Conservation (phyloP, 2,797 vertebrate species). For the Okamejei kenojei region DNA sequence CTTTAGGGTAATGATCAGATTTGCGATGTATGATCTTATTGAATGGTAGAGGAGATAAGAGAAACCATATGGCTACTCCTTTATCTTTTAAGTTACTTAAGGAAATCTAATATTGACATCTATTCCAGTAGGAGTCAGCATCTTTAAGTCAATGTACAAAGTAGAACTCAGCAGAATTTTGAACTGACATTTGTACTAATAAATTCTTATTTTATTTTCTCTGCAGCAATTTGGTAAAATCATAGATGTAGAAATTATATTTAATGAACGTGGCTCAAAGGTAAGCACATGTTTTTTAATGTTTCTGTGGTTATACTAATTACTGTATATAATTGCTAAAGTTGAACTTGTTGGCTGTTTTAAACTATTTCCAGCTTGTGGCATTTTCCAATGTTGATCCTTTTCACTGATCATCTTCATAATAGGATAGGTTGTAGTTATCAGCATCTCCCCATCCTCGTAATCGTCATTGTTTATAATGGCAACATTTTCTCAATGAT, state of each 20-base stretch:
- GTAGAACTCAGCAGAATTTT: conserved; percentile 18
- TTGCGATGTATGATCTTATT: too few relatives aligned
- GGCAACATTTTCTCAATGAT: not conserved
- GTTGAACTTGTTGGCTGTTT: not conserved
- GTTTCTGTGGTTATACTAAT: not conserved
- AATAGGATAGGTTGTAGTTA: not conserved
- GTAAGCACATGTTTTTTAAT: conserved; percentile 47
- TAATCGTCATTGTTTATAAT: not conserved
- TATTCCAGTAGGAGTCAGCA: not conserved
- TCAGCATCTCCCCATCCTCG: not conserved
- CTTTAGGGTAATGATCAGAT: too few relatives aligned
- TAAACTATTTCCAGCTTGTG: conserved; percentile 23
- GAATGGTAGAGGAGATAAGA: too few relatives aligned
- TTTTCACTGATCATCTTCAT: not conserved
- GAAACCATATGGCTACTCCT: too few relatives aligned
- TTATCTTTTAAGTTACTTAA: not conserved
- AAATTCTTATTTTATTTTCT: conserved; percentile 40
- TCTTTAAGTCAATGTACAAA: not conserved
- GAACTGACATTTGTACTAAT: not conserved
- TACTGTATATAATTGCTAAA: not conserved
- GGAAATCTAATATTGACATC: not conserved
- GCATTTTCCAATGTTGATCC: not conserved
- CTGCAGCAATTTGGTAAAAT: conserved; percentile 68
- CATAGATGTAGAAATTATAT: conserved; percentile 69
- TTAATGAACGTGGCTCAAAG: conserved; percentile 69